A percentile compares a stretch with the other conserved stretches of the same genome.
Evolutionary conservation across 2,888 invertebrate genomes (phyloP).

Genomic region (Acrobasis consociella): DNA sequence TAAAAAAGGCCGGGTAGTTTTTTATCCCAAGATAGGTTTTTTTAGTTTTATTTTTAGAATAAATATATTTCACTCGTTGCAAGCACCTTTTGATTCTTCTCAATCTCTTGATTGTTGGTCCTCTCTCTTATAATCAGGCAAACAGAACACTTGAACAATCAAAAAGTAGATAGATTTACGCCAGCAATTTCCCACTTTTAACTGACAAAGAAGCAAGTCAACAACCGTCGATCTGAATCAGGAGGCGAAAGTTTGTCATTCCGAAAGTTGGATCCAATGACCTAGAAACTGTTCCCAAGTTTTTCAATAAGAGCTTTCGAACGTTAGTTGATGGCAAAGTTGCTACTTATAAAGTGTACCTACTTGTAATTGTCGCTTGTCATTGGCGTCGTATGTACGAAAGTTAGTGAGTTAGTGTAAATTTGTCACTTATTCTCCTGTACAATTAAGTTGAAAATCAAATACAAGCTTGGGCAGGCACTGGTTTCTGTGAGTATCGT

Average conservation of each 20-base stretch:
- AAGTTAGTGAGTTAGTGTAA: not conserved
- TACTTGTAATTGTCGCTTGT: constrained; percentile 39
- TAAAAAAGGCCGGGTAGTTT: too few species aligned
- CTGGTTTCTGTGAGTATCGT: too few species aligned
- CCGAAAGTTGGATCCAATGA: constrained; percentile 53
- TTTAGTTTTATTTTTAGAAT: too few species aligned
- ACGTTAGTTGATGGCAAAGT: constrained; percentile 55
- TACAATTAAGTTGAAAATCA: too few species aligned
- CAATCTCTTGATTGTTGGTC: too few species aligned
- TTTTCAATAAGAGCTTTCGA: constrained; percentile 68
- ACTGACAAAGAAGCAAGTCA: constrained; percentile 45
- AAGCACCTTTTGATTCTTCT: too few species aligned
- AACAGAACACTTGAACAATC: not conserved
- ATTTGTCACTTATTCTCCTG: too few species aligned
- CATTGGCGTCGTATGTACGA: constrained; percentile 3
- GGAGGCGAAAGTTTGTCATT: constrained; percentile 53
- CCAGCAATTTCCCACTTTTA: constrained; percentile 40
- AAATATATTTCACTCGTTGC: too few species aligned
- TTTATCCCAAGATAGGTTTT: too few species aligned
- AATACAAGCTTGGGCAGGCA: too few species aligned
- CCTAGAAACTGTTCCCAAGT: constrained; percentile 65
- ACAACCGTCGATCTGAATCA: constrained; percentile 51
- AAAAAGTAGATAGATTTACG: not conserved
- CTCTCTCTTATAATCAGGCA: too few species aligned
- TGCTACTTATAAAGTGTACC: constrained; percentile 41